Conservation (phyloP, 2,888 invertebrate genomes). For the Diarsia dahlii region DNA sequence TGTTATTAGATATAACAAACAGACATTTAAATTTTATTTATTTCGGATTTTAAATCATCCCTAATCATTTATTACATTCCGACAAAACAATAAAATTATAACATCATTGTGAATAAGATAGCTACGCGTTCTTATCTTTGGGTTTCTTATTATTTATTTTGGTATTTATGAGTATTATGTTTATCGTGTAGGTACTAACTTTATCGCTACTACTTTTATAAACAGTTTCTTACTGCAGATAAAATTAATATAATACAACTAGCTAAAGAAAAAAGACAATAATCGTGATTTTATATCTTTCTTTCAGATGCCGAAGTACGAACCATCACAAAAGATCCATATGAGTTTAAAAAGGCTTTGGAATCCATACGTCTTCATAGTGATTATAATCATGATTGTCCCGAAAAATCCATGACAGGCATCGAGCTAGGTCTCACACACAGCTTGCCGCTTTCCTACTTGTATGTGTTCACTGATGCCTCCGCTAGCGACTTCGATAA, state of each 20-base stretch:
- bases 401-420: constrained; percentile 79
- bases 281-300: background rate
- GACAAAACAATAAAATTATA: background rate
- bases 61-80: too few species aligned
- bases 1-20: too few species aligned
- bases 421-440: constrained; percentile 74
- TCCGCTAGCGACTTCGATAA: constrained; percentile 72
- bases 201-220: background rate
- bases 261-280: background rate
- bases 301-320: constrained; percentile 67
- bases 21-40: too few species aligned
- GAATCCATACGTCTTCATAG: constrained; percentile 64
- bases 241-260: background rate
- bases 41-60: too few species aligned
- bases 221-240: background rate
- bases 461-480: constrained; percentile 85
- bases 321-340: constrained; percentile 69
- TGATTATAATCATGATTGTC: constrained; percentile 72
- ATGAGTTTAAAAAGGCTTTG: constrained; percentile 70
- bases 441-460: constrained; percentile 75
- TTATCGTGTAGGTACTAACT: background rate
- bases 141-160: constrained; percentile 14
- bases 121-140: constrained; percentile 12
- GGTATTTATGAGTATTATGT: background rate
- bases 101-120: constrained; percentile 6